phyloP scores from a whole-genome alignment of 2,888 invertebrate genomes.

The Tuberolachnus salignus region DNA sequence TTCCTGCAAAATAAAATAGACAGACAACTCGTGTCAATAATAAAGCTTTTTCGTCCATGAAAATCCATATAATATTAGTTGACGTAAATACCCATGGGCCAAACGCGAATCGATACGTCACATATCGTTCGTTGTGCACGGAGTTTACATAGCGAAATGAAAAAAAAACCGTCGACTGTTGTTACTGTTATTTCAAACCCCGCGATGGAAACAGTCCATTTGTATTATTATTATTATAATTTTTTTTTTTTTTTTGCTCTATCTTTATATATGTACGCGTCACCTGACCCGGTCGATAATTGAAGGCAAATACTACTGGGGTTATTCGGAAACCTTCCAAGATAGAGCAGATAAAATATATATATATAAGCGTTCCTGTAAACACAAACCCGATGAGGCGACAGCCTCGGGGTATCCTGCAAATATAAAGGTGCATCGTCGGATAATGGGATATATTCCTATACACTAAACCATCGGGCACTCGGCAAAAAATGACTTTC shows the following conservation, averaged over 20 bases:
- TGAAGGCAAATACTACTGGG: constrained; percentile 34
- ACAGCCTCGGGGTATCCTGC: constrained; percentile 3
- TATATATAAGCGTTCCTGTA: constrained; percentile 17
- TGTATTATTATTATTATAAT: constrained; percentile 32
- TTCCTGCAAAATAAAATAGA: constrained; percentile 13
- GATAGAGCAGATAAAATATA: neutral
- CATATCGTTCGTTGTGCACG: constrained; percentile 22
- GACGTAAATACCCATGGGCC: constrained; percentile 35
- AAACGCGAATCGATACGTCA: constrained; percentile 40
- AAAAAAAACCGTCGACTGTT: constrained; percentile 28
- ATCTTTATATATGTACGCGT: neutral
- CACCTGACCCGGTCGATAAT: constrained; percentile 28
- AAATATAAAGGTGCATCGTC: constrained; percentile 23
- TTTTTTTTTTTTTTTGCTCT: neutral
- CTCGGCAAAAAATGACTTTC: constrained; percentile 29
- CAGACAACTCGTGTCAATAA: constrained; percentile 39
- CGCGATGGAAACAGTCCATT: neutral
- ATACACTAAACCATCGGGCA: constrained; percentile 14
- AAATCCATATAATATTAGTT: constrained; percentile 45
- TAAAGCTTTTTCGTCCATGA: constrained; percentile 34
- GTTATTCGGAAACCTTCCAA: constrained; percentile 34
- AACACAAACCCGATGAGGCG: constrained; percentile 1
- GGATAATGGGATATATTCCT: constrained; percentile 23
- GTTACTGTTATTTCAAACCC: constrained; percentile 31
- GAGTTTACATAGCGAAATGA: constrained; percentile 27